A percentile compares a stretch with the other conserved stretches of the same genome.
Conservation (phyloP, 1,140 invertebrate species). For the Elymnias hypermnestra region DNA sequence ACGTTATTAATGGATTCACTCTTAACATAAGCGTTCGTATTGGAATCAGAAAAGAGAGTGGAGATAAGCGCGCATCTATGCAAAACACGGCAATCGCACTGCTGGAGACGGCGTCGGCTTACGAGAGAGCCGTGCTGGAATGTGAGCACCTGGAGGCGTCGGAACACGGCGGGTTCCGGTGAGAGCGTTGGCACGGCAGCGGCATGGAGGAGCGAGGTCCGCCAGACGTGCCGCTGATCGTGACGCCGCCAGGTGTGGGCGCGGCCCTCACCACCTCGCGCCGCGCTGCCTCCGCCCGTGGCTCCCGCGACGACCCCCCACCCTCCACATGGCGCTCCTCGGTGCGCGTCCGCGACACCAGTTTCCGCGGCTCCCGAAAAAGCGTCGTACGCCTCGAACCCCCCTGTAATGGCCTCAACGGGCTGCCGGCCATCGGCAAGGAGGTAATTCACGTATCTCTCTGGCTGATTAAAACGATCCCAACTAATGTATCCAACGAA, state of each 20-base stretch:
- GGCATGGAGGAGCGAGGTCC: conserved; percentile 66
- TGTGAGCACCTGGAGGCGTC: conserved; percentile 64
- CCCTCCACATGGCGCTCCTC: conserved; percentile 76
- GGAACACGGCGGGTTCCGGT: conserved; percentile 67
- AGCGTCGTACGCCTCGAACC: conserved; percentile 78
- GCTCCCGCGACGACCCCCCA: conserved; percentile 54
- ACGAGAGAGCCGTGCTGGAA: conserved; percentile 63
- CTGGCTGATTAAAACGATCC: conserved; percentile 36
- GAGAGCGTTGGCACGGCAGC: conserved; percentile 64
- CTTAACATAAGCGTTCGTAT: conserved; percentile 27
- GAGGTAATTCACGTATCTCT: conserved; percentile 71
- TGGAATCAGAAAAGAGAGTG: conserved; percentile 37
- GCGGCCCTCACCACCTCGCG: conserved; percentile 50
- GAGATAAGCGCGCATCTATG: conserved; percentile 58
- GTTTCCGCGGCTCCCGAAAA: conserved; percentile 77
- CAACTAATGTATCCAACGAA: conserved; percentile 14
- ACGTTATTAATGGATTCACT: too few species aligned
- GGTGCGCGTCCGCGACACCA: conserved; percentile 77
- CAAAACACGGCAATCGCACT: conserved; percentile 70
- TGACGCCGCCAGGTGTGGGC: conserved; percentile 52
- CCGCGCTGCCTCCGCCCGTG: conserved; percentile 52
- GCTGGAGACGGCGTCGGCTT: conserved; percentile 63
- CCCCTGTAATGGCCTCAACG: conserved; percentile 78
- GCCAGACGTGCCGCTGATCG: conserved; percentile 63
- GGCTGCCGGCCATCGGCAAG: conserved; percentile 72